phyloP scores from a whole-genome alignment of 92 coral and sea anemone species.

The Epizoanthus stellaris region DNA sequence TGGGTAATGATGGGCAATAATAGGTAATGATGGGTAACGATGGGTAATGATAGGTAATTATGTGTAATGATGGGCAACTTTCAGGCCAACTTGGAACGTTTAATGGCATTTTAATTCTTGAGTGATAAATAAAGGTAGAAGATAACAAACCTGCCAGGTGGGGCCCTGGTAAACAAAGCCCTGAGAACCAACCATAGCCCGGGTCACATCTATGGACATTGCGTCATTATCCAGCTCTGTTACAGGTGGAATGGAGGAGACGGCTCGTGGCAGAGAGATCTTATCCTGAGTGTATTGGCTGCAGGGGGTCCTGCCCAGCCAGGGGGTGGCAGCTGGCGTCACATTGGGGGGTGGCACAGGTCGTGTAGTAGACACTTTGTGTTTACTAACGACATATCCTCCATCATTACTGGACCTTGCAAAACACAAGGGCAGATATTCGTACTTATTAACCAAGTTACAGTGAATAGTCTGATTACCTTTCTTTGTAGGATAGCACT shows the following conservation, averaged over 20 bases:
- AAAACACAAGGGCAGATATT: not conserved
- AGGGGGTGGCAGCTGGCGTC: slow-evolving; percentile 87
- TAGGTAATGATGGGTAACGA: too few species aligned
- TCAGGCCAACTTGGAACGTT: too few species aligned
- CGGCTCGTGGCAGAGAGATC: slow-evolving; percentile 56
- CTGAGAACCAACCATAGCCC: slow-evolving; percentile 55
- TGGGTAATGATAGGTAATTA: too few species aligned
- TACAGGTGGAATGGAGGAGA: slow-evolving; percentile 70
- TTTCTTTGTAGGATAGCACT: not conserved
- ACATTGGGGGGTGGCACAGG: slow-evolving; percentile 47
- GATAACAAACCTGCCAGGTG: slow-evolving; percentile 69
- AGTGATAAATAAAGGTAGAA: not conserved
- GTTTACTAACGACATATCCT: slow-evolving; percentile 67
- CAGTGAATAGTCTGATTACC: not conserved
- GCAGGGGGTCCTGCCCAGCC: slow-evolving; percentile 54
- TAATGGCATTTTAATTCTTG: too few species aligned
- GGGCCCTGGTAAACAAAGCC: slow-evolving; percentile 47
- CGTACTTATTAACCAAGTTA: not conserved
- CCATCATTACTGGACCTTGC: slow-evolving; percentile 16
- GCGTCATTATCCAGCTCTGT: slow-evolving; percentile 71
- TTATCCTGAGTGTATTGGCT: slow-evolving; percentile 54
- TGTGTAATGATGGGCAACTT: too few species aligned
- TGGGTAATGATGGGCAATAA: too few species aligned
- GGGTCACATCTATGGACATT: slow-evolving; percentile 70
- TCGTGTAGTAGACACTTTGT: slow-evolving; percentile 30